These are phyloP conservation scores for Perccottus glenii DNA, from an alignment of 2,113 vertebrate genomes.

Conservation along the genomic window DNA sequence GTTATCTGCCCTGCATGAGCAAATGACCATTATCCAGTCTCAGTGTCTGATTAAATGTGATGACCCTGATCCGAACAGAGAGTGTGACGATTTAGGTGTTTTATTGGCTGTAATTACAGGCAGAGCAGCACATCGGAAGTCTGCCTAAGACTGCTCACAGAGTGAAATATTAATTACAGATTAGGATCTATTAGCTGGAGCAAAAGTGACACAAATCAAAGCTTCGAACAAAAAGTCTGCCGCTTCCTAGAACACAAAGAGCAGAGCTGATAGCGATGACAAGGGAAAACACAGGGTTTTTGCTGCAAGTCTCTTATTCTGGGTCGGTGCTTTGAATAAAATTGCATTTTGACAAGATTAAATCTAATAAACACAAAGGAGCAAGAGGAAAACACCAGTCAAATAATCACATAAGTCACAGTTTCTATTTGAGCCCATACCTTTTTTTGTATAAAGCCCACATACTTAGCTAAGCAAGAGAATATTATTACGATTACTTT, in stretches of 20 bases:
- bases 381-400: too few relatives aligned
- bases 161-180: conserved; percentile 68
- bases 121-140: conserved; percentile 65
- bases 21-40: conserved; percentile 63
- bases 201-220: conserved; percentile 38
- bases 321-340: conserved; percentile 34
- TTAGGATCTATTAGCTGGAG: conserved; percentile 65
- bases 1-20: conserved; percentile 64
- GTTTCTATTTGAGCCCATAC: too few relatives aligned
- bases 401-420: too few relatives aligned
- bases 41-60: conserved; percentile 57
- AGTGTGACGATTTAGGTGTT: conserved; percentile 44
- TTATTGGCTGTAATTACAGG: conserved; percentile 71
- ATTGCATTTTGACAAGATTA: too few relatives aligned
- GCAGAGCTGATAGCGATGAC: background rate
- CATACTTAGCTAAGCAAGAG: too few relatives aligned
- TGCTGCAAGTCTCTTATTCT: conserved; percentile 33
- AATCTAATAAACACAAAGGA: too few relatives aligned
- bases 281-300: conserved; percentile 4
- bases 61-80: conserved; percentile 66
- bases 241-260: conserved; percentile 18
- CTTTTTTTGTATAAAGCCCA: too few relatives aligned
- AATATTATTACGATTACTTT: too few relatives aligned
- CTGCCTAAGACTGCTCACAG: conserved; percentile 39
- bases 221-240: conserved; percentile 14